These are phyloP conservation scores for Latrodectus elegans DNA, from an alignment of 2,888 invertebrate genomes.

Conservation along the genomic window DNA sequence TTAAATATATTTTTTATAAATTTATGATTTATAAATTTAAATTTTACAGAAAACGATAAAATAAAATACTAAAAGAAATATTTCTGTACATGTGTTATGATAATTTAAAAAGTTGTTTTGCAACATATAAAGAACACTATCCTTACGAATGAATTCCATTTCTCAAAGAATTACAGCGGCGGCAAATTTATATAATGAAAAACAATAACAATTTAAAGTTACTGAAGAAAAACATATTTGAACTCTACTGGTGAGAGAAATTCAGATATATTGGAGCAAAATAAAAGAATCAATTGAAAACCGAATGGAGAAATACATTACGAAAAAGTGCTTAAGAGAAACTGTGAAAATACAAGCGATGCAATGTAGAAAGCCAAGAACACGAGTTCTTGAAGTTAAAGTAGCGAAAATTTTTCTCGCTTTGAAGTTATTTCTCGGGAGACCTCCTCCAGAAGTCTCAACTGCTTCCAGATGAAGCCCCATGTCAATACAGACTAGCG, in stretches of 20 bases:
- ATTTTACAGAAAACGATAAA: not conserved
- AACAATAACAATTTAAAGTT: too few relatives aligned
- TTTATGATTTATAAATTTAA: not conserved
- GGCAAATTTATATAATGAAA: too few relatives aligned
- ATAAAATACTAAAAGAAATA: not conserved
- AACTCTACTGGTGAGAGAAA: too few relatives aligned
- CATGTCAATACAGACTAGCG: conserved; percentile 33
- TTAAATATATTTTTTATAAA: not conserved
- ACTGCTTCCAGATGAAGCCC: conserved; percentile 26
- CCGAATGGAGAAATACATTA: not conserved
- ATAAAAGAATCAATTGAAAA: not conserved
- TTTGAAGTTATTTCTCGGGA: conserved; percentile 48
- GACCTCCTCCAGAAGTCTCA: conserved; percentile 13
- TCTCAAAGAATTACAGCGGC: too few relatives aligned
- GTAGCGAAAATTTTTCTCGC: conserved; percentile 38
- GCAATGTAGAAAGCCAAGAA: conserved; percentile 25
- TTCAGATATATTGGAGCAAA: not conserved
- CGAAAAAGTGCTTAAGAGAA: not conserved
- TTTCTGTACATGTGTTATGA: too few relatives aligned
- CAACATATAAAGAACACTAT: too few relatives aligned
- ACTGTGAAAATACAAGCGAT: not conserved
- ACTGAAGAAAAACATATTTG: too few relatives aligned
- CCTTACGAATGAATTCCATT: too few relatives aligned
- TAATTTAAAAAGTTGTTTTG: too few relatives aligned
- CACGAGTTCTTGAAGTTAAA: conserved; percentile 33